Evolutionary conservation across 2,888 invertebrate species (phyloP).

Genomic region (Diarsia brunnea): DNA sequence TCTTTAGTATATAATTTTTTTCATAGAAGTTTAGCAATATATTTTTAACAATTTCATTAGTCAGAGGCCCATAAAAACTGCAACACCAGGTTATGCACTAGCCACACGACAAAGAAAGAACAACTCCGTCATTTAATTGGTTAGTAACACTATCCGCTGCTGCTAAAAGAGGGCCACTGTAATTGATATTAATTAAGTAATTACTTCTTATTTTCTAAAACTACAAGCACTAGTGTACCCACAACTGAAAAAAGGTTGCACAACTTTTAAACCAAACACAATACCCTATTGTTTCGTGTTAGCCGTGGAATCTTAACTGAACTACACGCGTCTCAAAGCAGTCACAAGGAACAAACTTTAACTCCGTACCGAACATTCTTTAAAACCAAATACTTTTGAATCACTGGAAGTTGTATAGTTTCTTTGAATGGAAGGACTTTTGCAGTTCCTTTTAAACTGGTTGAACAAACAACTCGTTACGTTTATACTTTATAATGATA

Average conservation of each 20-base stretch:
- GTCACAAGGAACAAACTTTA: slow-evolving; percentile 47
- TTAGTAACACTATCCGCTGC: not conserved
- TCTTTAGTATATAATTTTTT: not conserved
- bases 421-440: slow-evolving; percentile 15
- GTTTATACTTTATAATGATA: not conserved
- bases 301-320: slow-evolving; percentile 29
- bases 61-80: too few species aligned
- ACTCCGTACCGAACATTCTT: slow-evolving; percentile 18
- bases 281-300: slow-evolving; percentile 33
- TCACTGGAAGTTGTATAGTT: slow-evolving; percentile 22
- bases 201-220: slow-evolving; percentile 10
- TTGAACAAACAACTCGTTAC: slow-evolving; percentile 15
- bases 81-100: too few species aligned
- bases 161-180: not conserved
- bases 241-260: slow-evolving; percentile 28
- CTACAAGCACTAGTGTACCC: not conserved
- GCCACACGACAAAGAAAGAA: too few species aligned
- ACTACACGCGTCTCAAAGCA: slow-evolving; percentile 35
- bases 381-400: slow-evolving; percentile 46
- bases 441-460: slow-evolving; percentile 9
- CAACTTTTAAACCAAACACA: slow-evolving; percentile 29
- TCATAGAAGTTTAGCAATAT: not conserved
- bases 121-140: not conserved
- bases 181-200: slow-evolving; percentile 23
- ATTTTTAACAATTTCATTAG: too few species aligned